Evolutionary conservation across 2,113 vertebrate species (phyloP), one percentile per base, ranked within the genome.

Genomic region (Rhinoderma darwinii): DNA sequence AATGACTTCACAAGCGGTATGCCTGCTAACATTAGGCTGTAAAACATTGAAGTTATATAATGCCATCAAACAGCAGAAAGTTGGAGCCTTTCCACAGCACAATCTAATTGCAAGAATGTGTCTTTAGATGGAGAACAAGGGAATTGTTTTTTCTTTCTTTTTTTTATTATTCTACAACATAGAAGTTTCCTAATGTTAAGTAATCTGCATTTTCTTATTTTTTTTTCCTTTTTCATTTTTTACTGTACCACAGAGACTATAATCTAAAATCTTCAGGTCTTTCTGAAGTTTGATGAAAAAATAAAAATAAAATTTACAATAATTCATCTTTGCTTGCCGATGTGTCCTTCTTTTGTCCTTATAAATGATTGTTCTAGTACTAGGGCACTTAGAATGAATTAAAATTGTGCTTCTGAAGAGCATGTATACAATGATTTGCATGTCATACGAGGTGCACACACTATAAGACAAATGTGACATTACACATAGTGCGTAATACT

Each of bases 1-100:
- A 92, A 91, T 88, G 90, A 90, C 91, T 91, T 91, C 88, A 90
- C 87, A 91, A 83, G 90, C 89, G 90, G 83, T 61, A 76, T 74
- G 90, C 47, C 90, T 0, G 20, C 47, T 89, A 78, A 84, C 89
- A 86, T 59, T 81, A 89, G 88, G 83, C 89, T 91, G 88, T 90
- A 86, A 86, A 81, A 25, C 84, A 86, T 81, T 73, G 63, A 86
- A 86, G 84, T 86, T 86, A 86, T 86, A 86, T 79, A 86, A 89
- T 91, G 82, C 88, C 85, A 89, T 89, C 90, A 90, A 91, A 88
- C 75, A 90, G 81, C 76, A 76, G 20, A 11, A 43, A 89, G 89
- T 90, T 91, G 88, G 86, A 89, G 56, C 79, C 25, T 88, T 92
- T 90, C 66, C 84, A 88, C 88, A 43, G 35, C 81, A 84, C 79